Base-by-base conservation (phyloP, 2,797 vertebrate genomes). In the Poecile montanus region DNA sequence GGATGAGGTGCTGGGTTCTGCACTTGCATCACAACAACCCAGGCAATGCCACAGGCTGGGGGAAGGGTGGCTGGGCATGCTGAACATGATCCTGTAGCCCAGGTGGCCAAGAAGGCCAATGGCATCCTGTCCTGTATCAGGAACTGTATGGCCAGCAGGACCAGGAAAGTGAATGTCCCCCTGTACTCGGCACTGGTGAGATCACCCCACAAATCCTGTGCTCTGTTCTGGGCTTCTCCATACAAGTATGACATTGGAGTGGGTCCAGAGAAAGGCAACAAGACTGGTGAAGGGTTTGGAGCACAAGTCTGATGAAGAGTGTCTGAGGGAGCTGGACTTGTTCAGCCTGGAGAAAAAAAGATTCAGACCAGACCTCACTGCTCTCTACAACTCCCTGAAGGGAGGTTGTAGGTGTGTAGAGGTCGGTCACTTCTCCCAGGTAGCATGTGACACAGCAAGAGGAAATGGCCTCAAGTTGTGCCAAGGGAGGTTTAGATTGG, bases 111-210 rank as follows among this genome's bases (percentile, higher is more conserved):
- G 50, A 63, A 36, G 26, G 50, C 56, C 26, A 73, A 2, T 2
- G 7, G 19, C 44, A 70, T 23, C 34, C 45, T 58, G 23, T 51
- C 15, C 23, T 75, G 17, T 36, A n/a, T 36, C 57, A 68, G 38
- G 4, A 58, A 21, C 4, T n/a, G 6, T 16, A 30, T 13, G 20
- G 26, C 26, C 44, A 70, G 50, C 16, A 68, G 34, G 26, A 48
- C 4, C 6, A 75, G 32, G 40, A 2, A 1, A 58, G 40, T 4
- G 23, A 63, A 2, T 4, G 3, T 10, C 4, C 7, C 21, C 6
- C 12, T 32, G 15, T 30, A 48, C 8, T 48, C 1, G 0, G 45
- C 45, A 48, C 57, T 80, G 40, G 20, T 27, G 51, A 79, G 34
- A 51, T 18, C 1, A 3, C 40, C 44, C 6, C 10, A 3, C 7